Evolutionary conservation across 2,888 invertebrate species (phyloP).

Genomic region (Agrochola macilenta): DNA sequence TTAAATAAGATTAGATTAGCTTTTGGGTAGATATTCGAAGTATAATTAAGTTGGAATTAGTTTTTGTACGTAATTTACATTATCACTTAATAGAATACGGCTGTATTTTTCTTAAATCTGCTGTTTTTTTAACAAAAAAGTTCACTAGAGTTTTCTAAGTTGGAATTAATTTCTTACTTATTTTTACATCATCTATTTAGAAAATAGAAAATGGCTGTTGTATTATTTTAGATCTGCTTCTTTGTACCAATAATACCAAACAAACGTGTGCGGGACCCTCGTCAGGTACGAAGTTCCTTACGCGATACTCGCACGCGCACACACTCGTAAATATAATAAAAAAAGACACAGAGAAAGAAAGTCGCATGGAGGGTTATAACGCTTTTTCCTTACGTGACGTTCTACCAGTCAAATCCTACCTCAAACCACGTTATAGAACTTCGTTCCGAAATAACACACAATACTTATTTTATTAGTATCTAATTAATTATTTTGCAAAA

Average conservation of each 20-base stretch:
- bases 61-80: conserved; percentile 10
- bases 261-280: too few species aligned
- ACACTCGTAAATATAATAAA: too few species aligned
- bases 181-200: background rate
- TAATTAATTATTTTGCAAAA: background rate
- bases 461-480: background rate
- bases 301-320: too few species aligned
- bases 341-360: too few species aligned
- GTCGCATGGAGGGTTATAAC: too few species aligned
- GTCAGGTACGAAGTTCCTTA: too few species aligned
- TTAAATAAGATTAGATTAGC: conserved; percentile 1
- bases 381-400: too few species aligned
- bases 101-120: background rate
- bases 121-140: background rate
- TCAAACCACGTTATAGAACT: too few species aligned
- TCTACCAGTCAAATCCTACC: too few species aligned
- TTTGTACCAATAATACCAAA: background rate
- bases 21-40: background rate
- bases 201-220: background rate
- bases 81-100: background rate
- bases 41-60: background rate
- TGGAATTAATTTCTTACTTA: conserved; percentile 5
- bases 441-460: background rate
- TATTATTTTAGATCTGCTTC: background rate
- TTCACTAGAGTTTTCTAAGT: background rate